Evolutionary conservation across 2,888 invertebrate genomes (phyloP).

Genomic region (Lepetodrilus schrolli): DNA sequence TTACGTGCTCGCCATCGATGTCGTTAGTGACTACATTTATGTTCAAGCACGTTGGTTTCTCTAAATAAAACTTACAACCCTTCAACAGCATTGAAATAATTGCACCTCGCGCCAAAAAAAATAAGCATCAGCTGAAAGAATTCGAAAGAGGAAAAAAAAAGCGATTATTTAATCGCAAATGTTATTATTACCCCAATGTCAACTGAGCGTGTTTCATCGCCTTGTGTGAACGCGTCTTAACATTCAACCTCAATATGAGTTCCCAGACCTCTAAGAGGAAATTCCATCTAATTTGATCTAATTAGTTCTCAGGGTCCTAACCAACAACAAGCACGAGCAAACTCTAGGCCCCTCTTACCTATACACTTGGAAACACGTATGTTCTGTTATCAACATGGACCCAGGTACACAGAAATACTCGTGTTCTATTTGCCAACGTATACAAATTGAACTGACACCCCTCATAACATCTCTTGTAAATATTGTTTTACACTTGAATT

Average conservation of each 20-base stretch:
- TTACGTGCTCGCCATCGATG: no score
- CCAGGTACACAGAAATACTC: conserved; percentile 10
- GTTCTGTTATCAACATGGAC: background rate
- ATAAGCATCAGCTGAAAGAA: conserved; percentile 4
- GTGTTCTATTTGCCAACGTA: background rate
- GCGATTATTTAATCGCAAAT: conserved; percentile 4
- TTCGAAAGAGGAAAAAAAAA: conserved; percentile 8
- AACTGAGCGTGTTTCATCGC: background rate
- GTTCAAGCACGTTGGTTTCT: background rate
- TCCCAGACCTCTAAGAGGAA: background rate
- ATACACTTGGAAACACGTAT: background rate
- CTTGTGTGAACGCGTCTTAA: background rate
- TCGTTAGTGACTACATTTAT: no score
- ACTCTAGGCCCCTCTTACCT: background rate
- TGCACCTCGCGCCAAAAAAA: background rate
- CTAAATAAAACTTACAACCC: background rate
- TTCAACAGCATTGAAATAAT: background rate
- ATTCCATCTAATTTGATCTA: conserved; percentile 12
- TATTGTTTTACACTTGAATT: conserved; percentile 29
- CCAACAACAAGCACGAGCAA: background rate
- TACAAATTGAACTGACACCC: conserved; percentile 1
- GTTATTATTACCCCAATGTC: conserved; percentile 1
- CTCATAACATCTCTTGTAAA: conserved; percentile 3
- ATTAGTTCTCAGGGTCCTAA: background rate
- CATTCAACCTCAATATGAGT: background rate